Percentiles rank a stretch among this genome's conserved stretches.
Conservation (phyloP, 92 coral and sea anemone genomes). For the Epizoanthus illoricatus region DNA sequence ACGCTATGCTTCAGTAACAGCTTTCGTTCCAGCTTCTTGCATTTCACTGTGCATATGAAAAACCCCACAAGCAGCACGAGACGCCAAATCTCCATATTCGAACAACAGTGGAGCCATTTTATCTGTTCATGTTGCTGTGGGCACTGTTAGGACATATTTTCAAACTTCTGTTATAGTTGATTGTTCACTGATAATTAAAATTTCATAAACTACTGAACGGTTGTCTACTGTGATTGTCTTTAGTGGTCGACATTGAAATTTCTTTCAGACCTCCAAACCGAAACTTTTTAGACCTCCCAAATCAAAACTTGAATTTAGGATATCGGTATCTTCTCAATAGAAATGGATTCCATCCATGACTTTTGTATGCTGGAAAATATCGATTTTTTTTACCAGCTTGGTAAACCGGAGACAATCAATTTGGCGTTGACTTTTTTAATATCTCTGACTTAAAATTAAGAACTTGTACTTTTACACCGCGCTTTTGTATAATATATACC, state of each 20-base stretch:
- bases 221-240: neutral
- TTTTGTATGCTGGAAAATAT: slow-evolving; percentile 14
- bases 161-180: neutral
- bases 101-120: neutral
- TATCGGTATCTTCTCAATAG: too few relatives aligned
- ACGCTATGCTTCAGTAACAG: neutral
- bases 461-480: too few relatives aligned
- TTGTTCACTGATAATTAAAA: slow-evolving; percentile 2
- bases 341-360: neutral
- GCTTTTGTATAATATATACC: too few relatives aligned
- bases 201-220: slow-evolving; percentile 6
- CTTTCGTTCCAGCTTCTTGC: neutral
- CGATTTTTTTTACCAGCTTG: too few relatives aligned
- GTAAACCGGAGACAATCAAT: too few relatives aligned
- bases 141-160: neutral
- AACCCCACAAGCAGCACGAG: neutral
- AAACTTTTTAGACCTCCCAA: too few relatives aligned
- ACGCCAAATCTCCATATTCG: slow-evolving; percentile 3
- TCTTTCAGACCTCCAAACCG: neutral
- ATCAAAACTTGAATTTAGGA: too few relatives aligned
- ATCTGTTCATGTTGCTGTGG: slow-evolving; percentile 7
- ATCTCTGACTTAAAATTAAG: too few relatives aligned
- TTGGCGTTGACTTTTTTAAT: too few relatives aligned
- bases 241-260: neutral
- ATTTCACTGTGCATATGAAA: neutral